A percentile compares a stretch with the other conserved stretches of the same genome.
Evolutionary conservation across 2,888 invertebrate species (phyloP).

Genomic region (Ichneumon xanthorius): DNA sequence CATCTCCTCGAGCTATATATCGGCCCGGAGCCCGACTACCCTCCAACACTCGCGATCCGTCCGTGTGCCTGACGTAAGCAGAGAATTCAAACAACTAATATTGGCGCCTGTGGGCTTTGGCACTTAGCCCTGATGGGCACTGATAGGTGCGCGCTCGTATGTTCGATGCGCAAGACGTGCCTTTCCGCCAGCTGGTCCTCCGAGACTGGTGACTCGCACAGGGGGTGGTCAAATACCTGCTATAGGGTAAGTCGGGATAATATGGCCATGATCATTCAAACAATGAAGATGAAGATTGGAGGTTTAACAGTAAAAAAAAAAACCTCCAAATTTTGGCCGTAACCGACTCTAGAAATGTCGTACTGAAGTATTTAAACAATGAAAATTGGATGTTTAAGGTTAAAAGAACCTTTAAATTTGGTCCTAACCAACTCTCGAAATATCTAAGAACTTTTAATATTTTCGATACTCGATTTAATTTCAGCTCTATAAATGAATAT

Average conservation of each 20-base stretch:
- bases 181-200: not conserved
- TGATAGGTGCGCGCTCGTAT: not conserved
- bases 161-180: not conserved
- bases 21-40: constrained; percentile 7
- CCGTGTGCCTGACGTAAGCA: constrained; percentile 57
- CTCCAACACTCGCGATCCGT: constrained; percentile 46
- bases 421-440: no score
- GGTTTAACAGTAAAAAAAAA: no score
- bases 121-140: constrained; percentile 47
- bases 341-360: no score
- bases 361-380: no score
- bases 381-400: no score
- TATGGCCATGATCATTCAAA: not conserved
- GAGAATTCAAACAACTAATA: constrained; percentile 69
- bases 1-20: constrained; percentile 41
- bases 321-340: no score
- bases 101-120: constrained; percentile 61
- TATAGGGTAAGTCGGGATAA: not conserved
- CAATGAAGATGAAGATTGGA: not conserved
- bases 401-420: no score
- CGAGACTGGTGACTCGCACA: not conserved
- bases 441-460: no score
- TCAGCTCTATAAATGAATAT: no score
- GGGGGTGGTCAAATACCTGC: not conserved
- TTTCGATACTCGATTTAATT: no score